Evolutionary conservation across 2,113 vertebrate genomes (phyloP).

Genomic region (Todiramphus chloris): DNA sequence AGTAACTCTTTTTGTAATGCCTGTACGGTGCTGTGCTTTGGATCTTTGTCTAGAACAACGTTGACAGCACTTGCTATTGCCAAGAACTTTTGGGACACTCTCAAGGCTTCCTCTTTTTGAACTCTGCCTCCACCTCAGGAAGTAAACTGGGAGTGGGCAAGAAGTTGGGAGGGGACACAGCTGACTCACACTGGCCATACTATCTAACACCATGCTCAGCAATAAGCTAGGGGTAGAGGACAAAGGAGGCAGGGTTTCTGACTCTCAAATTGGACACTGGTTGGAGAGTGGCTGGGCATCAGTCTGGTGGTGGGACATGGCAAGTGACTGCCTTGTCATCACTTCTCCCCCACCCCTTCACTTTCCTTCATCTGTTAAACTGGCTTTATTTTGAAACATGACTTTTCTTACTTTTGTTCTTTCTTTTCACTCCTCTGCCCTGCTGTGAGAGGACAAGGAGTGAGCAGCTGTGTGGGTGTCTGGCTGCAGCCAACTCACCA

Average conservation of each 20-base stretch:
- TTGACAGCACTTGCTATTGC: fast-evolving
- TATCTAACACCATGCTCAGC: not conserved
- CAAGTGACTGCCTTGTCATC: not conserved
- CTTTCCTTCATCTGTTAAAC: not conserved
- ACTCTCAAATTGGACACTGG: not conserved
- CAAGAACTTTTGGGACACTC: not conserved
- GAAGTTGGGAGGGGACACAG: not conserved
- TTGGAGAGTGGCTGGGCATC: not conserved
- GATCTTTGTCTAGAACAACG: fast-evolving
- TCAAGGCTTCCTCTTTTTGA: not conserved
- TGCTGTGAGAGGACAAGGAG: not conserved
- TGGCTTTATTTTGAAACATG: not conserved
- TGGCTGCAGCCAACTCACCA: not conserved
- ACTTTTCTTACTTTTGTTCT: not conserved
- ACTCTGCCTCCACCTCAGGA: not conserved
- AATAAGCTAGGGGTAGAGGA: not conserved
- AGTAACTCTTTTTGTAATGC: fast-evolving
- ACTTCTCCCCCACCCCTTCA: not conserved
- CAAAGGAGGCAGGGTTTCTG: not conserved
- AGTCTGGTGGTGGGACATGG: not conserved
- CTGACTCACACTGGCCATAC: not conserved
- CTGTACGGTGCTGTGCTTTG: fast-evolving
- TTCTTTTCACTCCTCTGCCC: not conserved
- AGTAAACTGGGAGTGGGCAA: not conserved
- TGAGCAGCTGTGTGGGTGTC: not conserved